phyloP scores from a whole-genome alignment of 2,888 invertebrate species.

The Melinaea marsaeus region DNA sequence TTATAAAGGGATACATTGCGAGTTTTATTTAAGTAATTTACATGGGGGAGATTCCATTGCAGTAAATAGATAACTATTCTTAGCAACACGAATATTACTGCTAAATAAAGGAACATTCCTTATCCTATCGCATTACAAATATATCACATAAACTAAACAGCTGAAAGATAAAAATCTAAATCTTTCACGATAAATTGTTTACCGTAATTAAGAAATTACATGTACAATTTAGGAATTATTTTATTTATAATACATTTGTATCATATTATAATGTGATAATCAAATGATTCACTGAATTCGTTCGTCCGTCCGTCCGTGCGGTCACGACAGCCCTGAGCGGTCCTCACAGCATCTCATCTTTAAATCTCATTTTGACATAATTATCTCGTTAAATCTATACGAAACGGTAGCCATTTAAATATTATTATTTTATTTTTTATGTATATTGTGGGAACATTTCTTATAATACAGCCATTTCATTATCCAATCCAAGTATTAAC shows the following conservation, averaged over 20 bases:
- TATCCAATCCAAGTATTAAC: too few species aligned
- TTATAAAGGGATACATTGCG: too few species aligned
- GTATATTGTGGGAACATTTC: background rate
- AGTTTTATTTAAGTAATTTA: too few species aligned
- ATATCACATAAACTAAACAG: slow-evolving; percentile 43
- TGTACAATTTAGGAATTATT: too few species aligned
- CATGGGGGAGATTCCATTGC: too few species aligned
- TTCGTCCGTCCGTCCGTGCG: slow-evolving; percentile 55
- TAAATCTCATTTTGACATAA: slow-evolving; percentile 19
- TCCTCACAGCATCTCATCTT: slow-evolving; percentile 9
- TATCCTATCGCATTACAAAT: slow-evolving; percentile 41
- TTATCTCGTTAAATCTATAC: slow-evolving; percentile 14
- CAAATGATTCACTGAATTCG: slow-evolving; percentile 35
- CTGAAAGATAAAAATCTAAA: slow-evolving; percentile 14
- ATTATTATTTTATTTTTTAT: slow-evolving; percentile 3
- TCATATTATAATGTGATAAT: background rate
- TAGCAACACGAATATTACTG: slow-evolving; percentile 9
- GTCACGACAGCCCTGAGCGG: slow-evolving; percentile 53
- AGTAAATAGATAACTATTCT: too few species aligned
- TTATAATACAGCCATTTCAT: too few species aligned
- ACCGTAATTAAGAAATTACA: too few species aligned
- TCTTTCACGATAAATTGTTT: background rate
- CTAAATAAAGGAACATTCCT: slow-evolving; percentile 37
- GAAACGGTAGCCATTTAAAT: slow-evolving; percentile 6
- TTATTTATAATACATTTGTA: background rate